A percentile compares a stretch with the other conserved stretches of the same genome.
phyloP scores from a whole-genome alignment of 2,797 vertebrate species.

The Hippopotamyrus pictus region DNA sequence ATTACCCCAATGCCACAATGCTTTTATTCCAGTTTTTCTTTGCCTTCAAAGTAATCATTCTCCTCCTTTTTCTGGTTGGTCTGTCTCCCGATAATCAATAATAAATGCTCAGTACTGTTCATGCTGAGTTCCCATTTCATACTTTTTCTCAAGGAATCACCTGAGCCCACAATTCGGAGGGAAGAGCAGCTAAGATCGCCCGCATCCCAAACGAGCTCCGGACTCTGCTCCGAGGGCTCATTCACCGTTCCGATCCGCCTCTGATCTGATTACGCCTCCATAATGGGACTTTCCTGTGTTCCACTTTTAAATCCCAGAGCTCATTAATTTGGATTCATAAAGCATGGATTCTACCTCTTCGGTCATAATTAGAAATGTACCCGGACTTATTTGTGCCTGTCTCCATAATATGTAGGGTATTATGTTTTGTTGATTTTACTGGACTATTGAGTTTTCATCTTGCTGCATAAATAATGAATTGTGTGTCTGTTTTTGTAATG shows the following conservation, averaged over 20 bases:
- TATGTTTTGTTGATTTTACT: background rate
- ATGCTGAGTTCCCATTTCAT: background rate
- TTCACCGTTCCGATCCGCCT: background rate
- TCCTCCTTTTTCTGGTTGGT: background rate
- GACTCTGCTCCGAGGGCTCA: background rate
- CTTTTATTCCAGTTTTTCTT: background rate
- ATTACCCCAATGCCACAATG: background rate
- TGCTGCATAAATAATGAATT: background rate
- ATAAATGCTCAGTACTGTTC: background rate
- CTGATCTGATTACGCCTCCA: background rate
- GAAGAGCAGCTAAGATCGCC: background rate
- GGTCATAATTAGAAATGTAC: constrained; percentile 5
- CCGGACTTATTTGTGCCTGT: background rate
- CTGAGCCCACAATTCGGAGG: background rate
- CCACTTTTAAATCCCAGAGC: constrained; percentile 14
- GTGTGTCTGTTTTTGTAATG: background rate
- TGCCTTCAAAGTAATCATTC: background rate
- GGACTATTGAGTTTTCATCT: background rate
- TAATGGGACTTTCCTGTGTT: constrained; percentile 11
- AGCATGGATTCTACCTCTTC: constrained; percentile 1
- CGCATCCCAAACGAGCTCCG: background rate
- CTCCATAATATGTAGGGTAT: background rate
- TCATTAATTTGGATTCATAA: constrained; percentile 15
- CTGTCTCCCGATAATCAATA: background rate
- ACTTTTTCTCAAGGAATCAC: background rate